These are phyloP conservation scores for Hypothenemus hampei DNA, from an alignment of 1,140 invertebrate genomes.

Conservation along the genomic window DNA sequence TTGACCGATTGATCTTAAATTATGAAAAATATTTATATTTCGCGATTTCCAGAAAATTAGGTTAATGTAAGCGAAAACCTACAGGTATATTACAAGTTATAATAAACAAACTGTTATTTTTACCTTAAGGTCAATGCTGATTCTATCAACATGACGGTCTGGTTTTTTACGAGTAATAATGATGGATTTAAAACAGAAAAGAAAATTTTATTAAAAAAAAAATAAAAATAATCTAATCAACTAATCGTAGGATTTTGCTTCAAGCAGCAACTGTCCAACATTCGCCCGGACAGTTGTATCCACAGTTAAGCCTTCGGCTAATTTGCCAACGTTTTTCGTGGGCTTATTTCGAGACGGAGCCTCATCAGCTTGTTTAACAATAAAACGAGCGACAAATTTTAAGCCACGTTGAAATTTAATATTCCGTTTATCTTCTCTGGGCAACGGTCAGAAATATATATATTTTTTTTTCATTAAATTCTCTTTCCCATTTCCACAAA, in stretches of 20 bases:
- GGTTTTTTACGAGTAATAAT: too few relatives aligned
- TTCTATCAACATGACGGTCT: too few relatives aligned
- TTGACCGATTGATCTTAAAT: too few relatives aligned
- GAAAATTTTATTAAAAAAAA: not conserved
- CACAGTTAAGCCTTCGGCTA: conserved; percentile 4
- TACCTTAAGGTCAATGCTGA: too few relatives aligned
- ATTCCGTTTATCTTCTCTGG: not conserved
- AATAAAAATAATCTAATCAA: not conserved
- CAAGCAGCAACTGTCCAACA: not conserved
- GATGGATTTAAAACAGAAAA: too few relatives aligned
- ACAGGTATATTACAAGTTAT: too few relatives aligned
- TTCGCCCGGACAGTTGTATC: not conserved
- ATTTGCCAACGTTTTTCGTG: conserved; percentile 7
- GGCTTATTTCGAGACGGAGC: conserved; percentile 10
- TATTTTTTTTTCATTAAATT: not conserved
- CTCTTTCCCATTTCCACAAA: not conserved
- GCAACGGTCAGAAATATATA: not conserved
- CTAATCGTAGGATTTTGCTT: not conserved
- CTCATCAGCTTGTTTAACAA: conserved; percentile 10
- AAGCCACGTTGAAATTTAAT: conserved; percentile 4
- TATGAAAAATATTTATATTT: too few relatives aligned
- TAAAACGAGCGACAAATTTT: conserved; percentile 13
- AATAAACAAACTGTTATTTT: too few relatives aligned
- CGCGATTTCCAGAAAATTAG: too few relatives aligned
- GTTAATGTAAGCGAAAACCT: too few relatives aligned